These are phyloP conservation scores for Acestrorhynchus altus DNA, from an alignment of 2,797 vertebrate species.

Conservation along the genomic window DNA sequence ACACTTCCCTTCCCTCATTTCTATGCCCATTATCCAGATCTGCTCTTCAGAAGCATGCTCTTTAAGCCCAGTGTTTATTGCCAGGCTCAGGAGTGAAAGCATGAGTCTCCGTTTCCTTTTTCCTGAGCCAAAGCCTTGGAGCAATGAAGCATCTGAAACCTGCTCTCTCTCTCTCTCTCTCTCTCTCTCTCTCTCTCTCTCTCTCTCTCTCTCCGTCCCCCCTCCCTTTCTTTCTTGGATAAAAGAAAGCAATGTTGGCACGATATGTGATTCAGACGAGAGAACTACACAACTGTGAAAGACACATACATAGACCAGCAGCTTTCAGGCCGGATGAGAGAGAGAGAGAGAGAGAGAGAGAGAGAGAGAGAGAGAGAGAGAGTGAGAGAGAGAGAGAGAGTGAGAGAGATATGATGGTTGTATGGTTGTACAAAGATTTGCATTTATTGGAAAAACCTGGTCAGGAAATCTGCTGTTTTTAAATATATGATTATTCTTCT, in stretches of 20 bases:
- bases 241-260: slow-evolving; percentile 39
- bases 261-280: slow-evolving; percentile 33
- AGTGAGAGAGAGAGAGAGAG: slow-evolving; percentile 16
- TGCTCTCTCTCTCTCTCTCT: neutral
- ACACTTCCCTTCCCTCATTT: neutral
- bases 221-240: slow-evolving; percentile 5
- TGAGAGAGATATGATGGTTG: slow-evolving; percentile 32
- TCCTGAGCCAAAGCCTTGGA: slow-evolving; percentile 11
- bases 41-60: neutral
- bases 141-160: neutral
- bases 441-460: neutral
- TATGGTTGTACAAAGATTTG: neutral
- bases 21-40: slow-evolving; percentile 5
- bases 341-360: neutral
- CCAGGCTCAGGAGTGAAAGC: neutral
- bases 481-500: too few species aligned
- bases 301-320: slow-evolving; percentile 25
- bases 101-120: neutral
- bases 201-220: slow-evolving; percentile 22
- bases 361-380: slow-evolving; percentile 1
- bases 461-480: too few species aligned
- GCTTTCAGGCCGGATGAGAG: slow-evolving; percentile 30
- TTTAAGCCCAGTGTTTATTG: neutral
- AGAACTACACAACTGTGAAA: slow-evolving; percentile 11
- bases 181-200: neutral